These are phyloP conservation scores for Intellagama lesueurii DNA, from an alignment of 2,797 vertebrate genomes.

Conservation along the genomic window DNA sequence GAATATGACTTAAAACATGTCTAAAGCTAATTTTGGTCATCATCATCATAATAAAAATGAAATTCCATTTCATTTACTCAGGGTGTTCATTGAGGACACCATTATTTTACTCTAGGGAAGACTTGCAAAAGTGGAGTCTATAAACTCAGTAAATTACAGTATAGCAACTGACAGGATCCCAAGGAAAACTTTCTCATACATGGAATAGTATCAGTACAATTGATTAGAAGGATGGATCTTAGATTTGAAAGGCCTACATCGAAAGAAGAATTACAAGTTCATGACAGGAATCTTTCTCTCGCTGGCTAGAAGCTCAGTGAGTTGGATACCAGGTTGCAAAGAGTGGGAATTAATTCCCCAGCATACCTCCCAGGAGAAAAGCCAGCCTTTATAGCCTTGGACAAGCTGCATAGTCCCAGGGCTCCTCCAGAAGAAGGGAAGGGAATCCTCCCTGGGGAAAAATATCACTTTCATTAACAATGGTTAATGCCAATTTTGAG, in stretches of 20 bases:
- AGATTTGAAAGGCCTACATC: background rate
- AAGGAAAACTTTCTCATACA: background rate
- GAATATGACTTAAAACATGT: constrained; percentile 7
- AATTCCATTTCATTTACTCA: background rate
- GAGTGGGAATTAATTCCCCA: too few relatives aligned
- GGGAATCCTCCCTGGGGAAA: too few relatives aligned
- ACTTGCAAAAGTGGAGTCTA: background rate
- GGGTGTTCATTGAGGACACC: background rate
- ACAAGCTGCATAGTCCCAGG: too few relatives aligned
- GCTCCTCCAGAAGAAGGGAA: too few relatives aligned
- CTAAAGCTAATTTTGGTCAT: background rate
- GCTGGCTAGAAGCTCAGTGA: too few relatives aligned
- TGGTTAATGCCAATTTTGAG: too few relatives aligned
- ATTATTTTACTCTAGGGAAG: background rate
- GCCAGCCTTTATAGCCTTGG: too few relatives aligned
- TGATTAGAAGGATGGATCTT: background rate
- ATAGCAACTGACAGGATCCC: background rate
- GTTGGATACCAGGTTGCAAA: too few relatives aligned
- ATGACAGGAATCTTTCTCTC: background rate
- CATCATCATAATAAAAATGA: background rate
- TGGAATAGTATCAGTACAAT: background rate
- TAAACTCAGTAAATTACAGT: background rate
- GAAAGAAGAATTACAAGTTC: background rate
- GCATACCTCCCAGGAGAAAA: too few relatives aligned
- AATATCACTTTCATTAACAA: too few relatives aligned